A percentile compares a stretch with the other conserved stretches of the same genome.
These are phyloP conservation scores for Lithobates pipiens DNA, from an alignment of 2,797 vertebrate genomes.

Conservation along the genomic window DNA sequence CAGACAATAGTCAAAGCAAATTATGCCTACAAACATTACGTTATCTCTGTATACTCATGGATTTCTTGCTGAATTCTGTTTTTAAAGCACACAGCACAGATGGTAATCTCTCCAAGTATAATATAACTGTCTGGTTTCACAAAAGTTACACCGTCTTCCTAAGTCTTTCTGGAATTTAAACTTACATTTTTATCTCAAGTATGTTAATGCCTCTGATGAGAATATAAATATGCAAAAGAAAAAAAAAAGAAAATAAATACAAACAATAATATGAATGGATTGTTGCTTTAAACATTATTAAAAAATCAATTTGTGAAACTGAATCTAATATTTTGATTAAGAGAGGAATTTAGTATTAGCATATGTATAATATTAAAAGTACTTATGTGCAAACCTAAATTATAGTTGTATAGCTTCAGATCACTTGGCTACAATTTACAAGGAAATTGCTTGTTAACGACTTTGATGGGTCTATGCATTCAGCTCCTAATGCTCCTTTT, in stretches of 20 bases:
- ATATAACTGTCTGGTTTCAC: constrained; percentile 13
- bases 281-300: constrained; percentile 38
- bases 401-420: constrained; percentile 8
- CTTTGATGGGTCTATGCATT: not conserved
- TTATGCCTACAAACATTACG: not conserved
- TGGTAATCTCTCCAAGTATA: not conserved
- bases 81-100: constrained; percentile 13
- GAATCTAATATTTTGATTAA: constrained; percentile 3
- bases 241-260: not conserved
- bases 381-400: constrained; percentile 2
- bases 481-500: not conserved
- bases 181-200: constrained; percentile 29
- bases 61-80: constrained; percentile 28
- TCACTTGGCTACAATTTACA: constrained; percentile 13
- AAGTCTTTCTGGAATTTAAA: constrained; percentile 32
- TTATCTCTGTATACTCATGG: not conserved
- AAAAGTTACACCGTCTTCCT: not conserved
- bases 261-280: constrained; percentile 29
- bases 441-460: not conserved
- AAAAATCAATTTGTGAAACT: not conserved
- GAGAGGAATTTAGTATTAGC: not conserved
- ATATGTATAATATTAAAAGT: not conserved
- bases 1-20: constrained; percentile 12
- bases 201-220: constrained; percentile 23
- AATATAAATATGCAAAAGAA: constrained; percentile 13